phyloP scores from a whole-genome alignment of 2,888 invertebrate species.

The Liposcelis brunnea region DNA sequence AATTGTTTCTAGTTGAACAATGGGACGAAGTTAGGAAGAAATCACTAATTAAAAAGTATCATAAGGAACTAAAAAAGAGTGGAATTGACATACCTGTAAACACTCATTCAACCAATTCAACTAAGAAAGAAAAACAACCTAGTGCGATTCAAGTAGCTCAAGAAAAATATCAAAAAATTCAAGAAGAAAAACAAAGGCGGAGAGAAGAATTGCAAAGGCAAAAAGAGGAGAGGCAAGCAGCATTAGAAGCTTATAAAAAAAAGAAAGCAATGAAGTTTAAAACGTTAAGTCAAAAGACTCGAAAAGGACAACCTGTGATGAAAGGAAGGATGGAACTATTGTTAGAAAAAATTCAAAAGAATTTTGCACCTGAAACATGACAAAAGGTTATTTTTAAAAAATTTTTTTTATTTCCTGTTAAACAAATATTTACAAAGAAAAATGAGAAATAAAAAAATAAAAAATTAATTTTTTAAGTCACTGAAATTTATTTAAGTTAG shows the following conservation, averaged over 20 bases:
- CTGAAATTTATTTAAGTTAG: no score
- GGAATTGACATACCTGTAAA: conserved; percentile 26
- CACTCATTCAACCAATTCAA: conserved; percentile 21
- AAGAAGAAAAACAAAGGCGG: conserved; percentile 35
- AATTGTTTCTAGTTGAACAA: conserved; percentile 35
- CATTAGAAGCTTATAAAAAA: conserved; percentile 46
- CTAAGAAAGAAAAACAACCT: conserved; percentile 17
- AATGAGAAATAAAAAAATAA: no score
- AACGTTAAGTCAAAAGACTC: conserved; percentile 56
- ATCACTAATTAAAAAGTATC: conserved; percentile 34
- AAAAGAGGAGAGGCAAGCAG: conserved; percentile 41
- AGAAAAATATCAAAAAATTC: conserved; percentile 33
- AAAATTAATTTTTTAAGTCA: no score
- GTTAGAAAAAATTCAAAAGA: conserved; percentile 53
- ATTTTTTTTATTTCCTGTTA: conserved; percentile 2
- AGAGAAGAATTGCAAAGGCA: conserved; percentile 31
- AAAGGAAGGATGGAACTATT: conserved; percentile 60
- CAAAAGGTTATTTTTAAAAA: conserved; percentile 7
- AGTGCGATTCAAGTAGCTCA: conserved; percentile 35
- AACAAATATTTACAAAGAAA: no score
- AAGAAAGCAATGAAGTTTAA: conserved; percentile 52
- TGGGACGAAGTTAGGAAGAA: conserved; percentile 49
- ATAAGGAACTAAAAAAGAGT: conserved; percentile 36
- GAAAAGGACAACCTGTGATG: conserved; percentile 75
- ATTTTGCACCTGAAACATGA: conserved; percentile 21